Evolutionary conservation across 2,113 vertebrate species (phyloP).

Genomic region (Daboia siamensis): DNA sequence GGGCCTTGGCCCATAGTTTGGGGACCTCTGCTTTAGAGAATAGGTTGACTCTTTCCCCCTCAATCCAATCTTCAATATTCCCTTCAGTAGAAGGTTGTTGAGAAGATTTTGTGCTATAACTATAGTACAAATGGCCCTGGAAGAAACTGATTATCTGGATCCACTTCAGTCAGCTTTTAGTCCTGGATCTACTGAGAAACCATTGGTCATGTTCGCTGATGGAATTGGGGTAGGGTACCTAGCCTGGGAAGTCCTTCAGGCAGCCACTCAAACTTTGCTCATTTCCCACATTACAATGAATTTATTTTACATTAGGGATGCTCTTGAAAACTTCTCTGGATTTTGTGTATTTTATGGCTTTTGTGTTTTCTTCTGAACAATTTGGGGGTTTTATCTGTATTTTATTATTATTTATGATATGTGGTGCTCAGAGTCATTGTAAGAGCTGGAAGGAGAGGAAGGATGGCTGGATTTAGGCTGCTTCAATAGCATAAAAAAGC

Average conservation of each 20-base stretch:
- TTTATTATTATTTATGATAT: neutral
- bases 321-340: neutral
- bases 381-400: neutral
- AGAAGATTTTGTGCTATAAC: neutral
- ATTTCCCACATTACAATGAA: neutral
- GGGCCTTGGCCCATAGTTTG: too few relatives aligned
- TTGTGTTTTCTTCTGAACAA: neutral
- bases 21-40: neutral
- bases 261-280: neutral
- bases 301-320: neutral
- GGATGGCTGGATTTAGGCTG: neutral
- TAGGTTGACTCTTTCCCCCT: neutral
- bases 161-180: neutral
- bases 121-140: neutral
- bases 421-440: neutral
- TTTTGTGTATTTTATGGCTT: neutral
- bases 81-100: neutral
- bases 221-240: neutral
- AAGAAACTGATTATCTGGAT: neutral
- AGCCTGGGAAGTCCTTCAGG: neutral
- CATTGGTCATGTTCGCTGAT: neutral
- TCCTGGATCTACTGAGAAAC: neutral
- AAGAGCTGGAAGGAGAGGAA: neutral
- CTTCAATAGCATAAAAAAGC: neutral
- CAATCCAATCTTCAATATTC: neutral